Percentiles rank a stretch among this genome's conserved stretches.
phyloP scores from a whole-genome alignment of 1,140 invertebrate species.

The Sarcophaga bullata region DNA sequence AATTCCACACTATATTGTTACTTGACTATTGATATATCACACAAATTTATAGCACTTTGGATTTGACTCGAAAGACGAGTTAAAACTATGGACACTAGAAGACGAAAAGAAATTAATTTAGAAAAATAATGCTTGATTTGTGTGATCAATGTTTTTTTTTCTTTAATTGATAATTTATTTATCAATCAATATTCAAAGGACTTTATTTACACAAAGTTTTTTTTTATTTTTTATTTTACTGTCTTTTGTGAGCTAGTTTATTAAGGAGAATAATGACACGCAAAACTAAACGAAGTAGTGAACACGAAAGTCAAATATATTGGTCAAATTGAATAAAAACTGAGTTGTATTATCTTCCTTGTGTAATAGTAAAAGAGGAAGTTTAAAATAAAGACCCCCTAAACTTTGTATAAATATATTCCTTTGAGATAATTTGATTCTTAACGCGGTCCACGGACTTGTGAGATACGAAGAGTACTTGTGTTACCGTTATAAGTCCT shows the following conservation, averaged over 20 bases:
- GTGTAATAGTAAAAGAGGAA: constrained; percentile 1
- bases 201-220: constrained; percentile 66
- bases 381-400: constrained; percentile 26
- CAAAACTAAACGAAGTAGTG: background rate
- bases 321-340: constrained; percentile 11
- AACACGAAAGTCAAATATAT: constrained; percentile 10
- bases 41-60: constrained; percentile 27
- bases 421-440: constrained; percentile 51
- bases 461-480: constrained; percentile 41
- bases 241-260: background rate
- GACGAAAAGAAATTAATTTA: constrained; percentile 38
- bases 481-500: constrained; percentile 46
- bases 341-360: background rate
- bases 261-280: background rate
- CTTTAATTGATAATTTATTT: constrained; percentile 28
- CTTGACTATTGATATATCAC: background rate
- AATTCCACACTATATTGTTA: constrained; percentile 27
- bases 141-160: constrained; percentile 42
- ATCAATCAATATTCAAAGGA: constrained; percentile 54
- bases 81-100: constrained; percentile 4
- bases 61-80: background rate
- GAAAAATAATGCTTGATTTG: constrained; percentile 43
- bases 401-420: constrained; percentile 66
- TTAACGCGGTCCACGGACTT: constrained; percentile 41
- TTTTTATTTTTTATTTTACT: constrained; percentile 21